Evolutionary conservation across 2,888 invertebrate genomes (phyloP).

Genomic region (Thera obeliscata): DNA sequence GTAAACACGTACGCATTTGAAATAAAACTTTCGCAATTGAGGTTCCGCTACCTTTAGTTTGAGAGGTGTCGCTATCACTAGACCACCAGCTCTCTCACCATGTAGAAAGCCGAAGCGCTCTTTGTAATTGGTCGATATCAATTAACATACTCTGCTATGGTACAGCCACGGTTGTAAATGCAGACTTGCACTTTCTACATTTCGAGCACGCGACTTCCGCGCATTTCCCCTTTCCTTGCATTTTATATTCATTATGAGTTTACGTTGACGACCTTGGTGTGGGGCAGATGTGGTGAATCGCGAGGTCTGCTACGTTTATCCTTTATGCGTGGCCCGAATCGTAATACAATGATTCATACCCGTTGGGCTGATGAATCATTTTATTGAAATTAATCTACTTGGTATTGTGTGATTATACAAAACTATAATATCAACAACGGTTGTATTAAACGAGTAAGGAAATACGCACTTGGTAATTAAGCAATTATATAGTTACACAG

Average conservation of each 20-base stretch:
- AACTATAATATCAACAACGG: slow-evolving; percentile 3
- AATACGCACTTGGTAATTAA: slow-evolving; percentile 20
- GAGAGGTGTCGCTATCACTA: background rate
- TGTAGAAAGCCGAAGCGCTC: slow-evolving; percentile 50
- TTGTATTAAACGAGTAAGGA: slow-evolving; percentile 22
- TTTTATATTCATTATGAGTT: slow-evolving; percentile 58
- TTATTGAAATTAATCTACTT: slow-evolving; percentile 34
- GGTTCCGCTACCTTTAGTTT: background rate
- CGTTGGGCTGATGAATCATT: slow-evolving; percentile 65
- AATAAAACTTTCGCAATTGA: background rate
- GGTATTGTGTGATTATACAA: slow-evolving; percentile 9
- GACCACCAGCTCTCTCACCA: background rate
- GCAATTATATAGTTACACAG: slow-evolving; percentile 23
- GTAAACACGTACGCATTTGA: background rate
- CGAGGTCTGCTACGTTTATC: slow-evolving; percentile 45
- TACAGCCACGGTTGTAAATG: slow-evolving; percentile 59
- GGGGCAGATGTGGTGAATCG: slow-evolving; percentile 45
- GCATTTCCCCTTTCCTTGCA: slow-evolving; percentile 63
- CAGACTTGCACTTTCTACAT: slow-evolving; percentile 76
- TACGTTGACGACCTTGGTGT: slow-evolving; percentile 53
- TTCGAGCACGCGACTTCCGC: slow-evolving; percentile 67
- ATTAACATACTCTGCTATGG: slow-evolving; percentile 71
- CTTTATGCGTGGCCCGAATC: slow-evolving; percentile 64
- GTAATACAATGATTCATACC: slow-evolving; percentile 65
- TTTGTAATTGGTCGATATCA: slow-evolving; percentile 68